Evolutionary conservation across 64 coral and sea anemone genomes (phyloP), one percentile per base, ranked within the genome.

Genomic region (Stichodactyla mertensii): DNA sequence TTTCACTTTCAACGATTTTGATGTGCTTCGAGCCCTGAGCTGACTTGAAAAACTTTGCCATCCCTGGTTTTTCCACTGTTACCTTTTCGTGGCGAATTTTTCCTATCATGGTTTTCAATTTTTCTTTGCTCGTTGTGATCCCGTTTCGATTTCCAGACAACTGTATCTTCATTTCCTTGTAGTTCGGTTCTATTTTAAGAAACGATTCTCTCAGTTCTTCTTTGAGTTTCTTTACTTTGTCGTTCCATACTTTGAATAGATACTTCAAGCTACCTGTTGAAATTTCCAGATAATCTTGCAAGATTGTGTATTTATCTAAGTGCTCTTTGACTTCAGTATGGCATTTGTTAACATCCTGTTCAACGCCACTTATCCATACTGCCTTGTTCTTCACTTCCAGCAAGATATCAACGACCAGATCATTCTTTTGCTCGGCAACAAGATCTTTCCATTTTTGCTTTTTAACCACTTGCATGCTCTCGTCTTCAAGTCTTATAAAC

Each of bases 331-430:
- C 26, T 4, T 22, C 31, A 4, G 74, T 54, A 45, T 55, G 18
- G 20, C 88, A 88, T 16, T 61, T 13, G 9, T 81, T 77, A 7
- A 93, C 84, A 12, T 83, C 74, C 18, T 83, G 55, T 5, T 67
- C 51, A 15, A 87, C 15, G 8, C 92, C 92, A 16, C 92, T 89
- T 19, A 93, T 60, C 92, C 92, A 93, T 71, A 93, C 14, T 24
- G 77, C 87, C 13, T 24, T 71, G 0, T 61, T 51, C 2, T 67
- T 16, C 10, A 5, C 27, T 31, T 74, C 69, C 4, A 74, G 69
- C 7, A 31, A 31, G 20, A 71, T 52, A 15, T 93, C 84, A n/a
- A 60, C 78, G 4, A 86, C 27, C 18, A 93, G 57, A 12, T 64
- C 67, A 51, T 86, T 88, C 45, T 83, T 82, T 19, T 19, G 71